Conservation (phyloP, 2,113 vertebrate genomes). For the Gasterosteus nipponicus region DNA sequence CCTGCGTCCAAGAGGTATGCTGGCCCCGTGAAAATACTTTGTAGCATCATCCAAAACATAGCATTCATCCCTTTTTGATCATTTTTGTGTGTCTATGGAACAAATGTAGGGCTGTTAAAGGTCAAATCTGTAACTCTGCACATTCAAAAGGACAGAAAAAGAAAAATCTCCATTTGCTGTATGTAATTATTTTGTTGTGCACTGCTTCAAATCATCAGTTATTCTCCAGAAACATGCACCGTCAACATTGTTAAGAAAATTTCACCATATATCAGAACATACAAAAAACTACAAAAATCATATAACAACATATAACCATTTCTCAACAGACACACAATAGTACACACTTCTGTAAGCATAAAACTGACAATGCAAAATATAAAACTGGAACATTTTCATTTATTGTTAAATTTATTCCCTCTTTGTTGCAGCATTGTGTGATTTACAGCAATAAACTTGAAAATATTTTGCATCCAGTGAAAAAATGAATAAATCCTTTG, state of each 20-base stretch:
- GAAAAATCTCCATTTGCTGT: background rate
- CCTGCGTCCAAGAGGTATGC: slow-evolving; percentile 93
- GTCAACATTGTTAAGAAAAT: no score
- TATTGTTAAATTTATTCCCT: background rate
- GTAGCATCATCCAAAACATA: background rate
- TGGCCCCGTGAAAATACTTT: background rate
- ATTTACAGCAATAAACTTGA: background rate
- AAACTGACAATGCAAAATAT: background rate
- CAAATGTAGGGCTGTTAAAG: background rate
- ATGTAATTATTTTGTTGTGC: background rate
- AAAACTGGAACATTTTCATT: background rate
- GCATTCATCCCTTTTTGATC: background rate
- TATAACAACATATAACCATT: no score
- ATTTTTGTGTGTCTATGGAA: background rate
- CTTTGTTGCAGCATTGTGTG: background rate
- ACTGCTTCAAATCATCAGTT: background rate
- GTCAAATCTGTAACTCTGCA: background rate
- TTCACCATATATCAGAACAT: no score
- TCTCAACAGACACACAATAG: no score
- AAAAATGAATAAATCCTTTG: background rate
- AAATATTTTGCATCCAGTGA: background rate
- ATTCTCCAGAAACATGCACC: no score
- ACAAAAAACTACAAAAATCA: no score
- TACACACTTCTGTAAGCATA: no score
- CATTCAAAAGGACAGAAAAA: background rate